These are phyloP conservation scores for Habroteleia sp. DNA, from an alignment of 2,888 invertebrate species.

Conservation along the genomic window DNA sequence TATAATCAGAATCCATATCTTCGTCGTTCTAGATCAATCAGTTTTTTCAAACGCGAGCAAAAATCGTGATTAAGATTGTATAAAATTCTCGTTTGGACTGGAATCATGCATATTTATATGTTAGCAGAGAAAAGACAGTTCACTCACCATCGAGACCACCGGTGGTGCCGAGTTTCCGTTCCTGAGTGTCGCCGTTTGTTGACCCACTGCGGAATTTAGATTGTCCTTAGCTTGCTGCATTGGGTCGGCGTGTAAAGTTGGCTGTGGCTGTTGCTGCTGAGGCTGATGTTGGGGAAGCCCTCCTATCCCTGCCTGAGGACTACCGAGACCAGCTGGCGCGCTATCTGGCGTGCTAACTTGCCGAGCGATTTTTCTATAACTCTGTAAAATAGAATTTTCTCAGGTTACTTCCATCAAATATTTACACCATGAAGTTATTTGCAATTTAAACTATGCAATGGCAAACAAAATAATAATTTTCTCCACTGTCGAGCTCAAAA, in stretches of 20 bases:
- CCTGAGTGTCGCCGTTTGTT: slow-evolving; percentile 77
- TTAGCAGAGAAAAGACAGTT: background rate
- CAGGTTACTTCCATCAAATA: no score
- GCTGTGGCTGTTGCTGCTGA: slow-evolving; percentile 74
- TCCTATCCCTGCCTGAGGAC: slow-evolving; percentile 78
- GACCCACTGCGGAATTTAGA: slow-evolving; percentile 77
- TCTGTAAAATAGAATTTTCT: slow-evolving; percentile 68
- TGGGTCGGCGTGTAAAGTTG: slow-evolving; percentile 76
- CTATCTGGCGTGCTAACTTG: slow-evolving; percentile 80
- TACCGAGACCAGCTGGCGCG: slow-evolving; percentile 78
- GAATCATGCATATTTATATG: slow-evolving; percentile 28
- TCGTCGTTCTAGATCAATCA: no score
- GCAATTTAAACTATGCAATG: no score
- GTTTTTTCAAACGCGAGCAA: no score
- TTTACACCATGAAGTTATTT: no score
- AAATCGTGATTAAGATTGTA: no score
- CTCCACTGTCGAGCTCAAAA: no score
- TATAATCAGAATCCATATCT: no score
- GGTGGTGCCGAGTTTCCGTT: slow-evolving; percentile 80
- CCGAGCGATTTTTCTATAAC: slow-evolving; percentile 79
- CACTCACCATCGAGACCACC: slow-evolving; percentile 79
- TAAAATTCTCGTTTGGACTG: no score
- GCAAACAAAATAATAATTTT: no score
- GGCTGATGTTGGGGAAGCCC: slow-evolving; percentile 76
- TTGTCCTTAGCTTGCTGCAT: slow-evolving; percentile 80